These are phyloP conservation scores for Nettapus auritus DNA, from an alignment of 2,113 vertebrate species.

Conservation along the genomic window DNA sequence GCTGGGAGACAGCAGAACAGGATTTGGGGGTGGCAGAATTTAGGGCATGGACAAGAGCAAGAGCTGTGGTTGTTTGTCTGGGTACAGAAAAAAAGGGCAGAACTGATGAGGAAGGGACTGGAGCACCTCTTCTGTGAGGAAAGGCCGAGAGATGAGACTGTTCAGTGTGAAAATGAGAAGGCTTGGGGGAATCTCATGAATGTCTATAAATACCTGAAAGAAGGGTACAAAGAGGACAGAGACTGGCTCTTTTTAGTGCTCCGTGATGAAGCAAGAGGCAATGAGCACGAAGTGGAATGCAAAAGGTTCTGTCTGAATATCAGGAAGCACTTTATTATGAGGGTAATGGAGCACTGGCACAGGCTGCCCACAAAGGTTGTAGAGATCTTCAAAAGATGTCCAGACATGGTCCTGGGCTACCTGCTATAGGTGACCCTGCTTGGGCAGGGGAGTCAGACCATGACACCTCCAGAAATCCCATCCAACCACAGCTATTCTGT, in stretches of 20 bases:
- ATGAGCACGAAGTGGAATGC: not conserved
- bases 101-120: not conserved
- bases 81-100: not conserved
- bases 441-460: not conserved
- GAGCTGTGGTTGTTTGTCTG: not conserved
- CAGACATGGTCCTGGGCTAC: not conserved
- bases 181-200: too few relatives aligned
- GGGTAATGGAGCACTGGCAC: not conserved
- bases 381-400: not conserved
- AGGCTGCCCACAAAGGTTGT: not conserved
- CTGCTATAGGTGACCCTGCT: not conserved
- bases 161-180: not conserved
- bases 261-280: too few relatives aligned
- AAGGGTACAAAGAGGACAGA: too few relatives aligned
- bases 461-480: not conserved
- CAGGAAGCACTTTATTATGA: not conserved
- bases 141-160: not conserved
- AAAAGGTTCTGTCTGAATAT: not conserved
- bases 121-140: not conserved
- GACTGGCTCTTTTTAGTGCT: too few relatives aligned
- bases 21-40: not conserved
- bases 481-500: not conserved
- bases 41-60: not conserved
- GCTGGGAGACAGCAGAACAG: not conserved
- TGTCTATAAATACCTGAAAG: too few relatives aligned